phyloP scores from a whole-genome alignment of 2,888 invertebrate species.

The Trachelus troglodyta region DNA sequence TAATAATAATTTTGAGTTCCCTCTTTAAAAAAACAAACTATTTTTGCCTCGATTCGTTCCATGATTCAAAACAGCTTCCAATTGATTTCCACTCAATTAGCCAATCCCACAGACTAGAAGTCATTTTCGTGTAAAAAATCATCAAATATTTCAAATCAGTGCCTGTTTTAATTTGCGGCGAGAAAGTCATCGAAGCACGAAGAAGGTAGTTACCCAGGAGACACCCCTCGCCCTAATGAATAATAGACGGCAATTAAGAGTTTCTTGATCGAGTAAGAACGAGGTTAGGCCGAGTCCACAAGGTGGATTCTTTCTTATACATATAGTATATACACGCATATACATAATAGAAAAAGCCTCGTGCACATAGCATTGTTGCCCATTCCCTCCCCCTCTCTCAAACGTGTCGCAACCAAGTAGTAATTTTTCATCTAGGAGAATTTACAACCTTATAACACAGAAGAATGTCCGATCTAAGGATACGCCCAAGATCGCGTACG shows the following conservation, averaged over 20 bases:
- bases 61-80: background rate
- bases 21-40: background rate
- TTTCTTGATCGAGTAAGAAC: background rate
- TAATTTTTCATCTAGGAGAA: background rate
- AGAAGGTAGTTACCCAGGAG: background rate
- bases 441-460: background rate
- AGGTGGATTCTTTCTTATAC: background rate
- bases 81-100: background rate
- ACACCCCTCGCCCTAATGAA: background rate
- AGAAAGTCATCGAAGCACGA: background rate
- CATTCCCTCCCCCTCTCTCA: background rate
- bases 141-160: background rate
- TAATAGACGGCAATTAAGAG: background rate
- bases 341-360: background rate
- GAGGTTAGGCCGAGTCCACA: background rate
- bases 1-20: background rate
- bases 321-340: background rate
- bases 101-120: background rate
- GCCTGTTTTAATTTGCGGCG: background rate
- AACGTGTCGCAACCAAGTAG: background rate
- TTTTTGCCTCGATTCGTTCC: background rate
- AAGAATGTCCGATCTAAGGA: constrained; percentile 31
- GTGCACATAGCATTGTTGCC: background rate
- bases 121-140: background rate
- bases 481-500: constrained; percentile 52